phyloP scores from a whole-genome alignment of 2,797 vertebrate species.

The Gallirallus australis region DNA sequence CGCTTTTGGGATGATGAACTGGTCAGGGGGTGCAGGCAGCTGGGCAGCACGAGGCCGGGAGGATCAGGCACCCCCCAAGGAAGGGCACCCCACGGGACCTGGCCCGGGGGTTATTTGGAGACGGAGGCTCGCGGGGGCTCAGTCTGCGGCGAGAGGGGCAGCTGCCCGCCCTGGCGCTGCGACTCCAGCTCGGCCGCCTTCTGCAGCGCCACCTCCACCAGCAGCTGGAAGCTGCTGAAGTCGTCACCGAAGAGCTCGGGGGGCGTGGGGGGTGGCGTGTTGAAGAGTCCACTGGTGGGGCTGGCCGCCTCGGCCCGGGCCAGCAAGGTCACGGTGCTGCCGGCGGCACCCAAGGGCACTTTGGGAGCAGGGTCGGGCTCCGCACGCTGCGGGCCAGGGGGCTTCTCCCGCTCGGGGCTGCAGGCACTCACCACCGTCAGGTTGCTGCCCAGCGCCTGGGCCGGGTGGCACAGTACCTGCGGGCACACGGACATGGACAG shows the following conservation, averaged over 20 bases:
- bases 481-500: constrained; percentile 88
- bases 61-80: not conserved
- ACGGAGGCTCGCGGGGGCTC: constrained; percentile 25
- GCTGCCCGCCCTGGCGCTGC: constrained; percentile 78
- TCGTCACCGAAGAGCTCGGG: constrained; percentile 90
- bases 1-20: not conserved
- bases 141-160: constrained; percentile 48
- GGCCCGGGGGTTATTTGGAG: constrained; percentile 63
- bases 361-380: constrained; percentile 81
- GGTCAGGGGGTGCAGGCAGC: not conserved
- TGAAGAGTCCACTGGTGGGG: constrained; percentile 87
- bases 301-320: constrained; percentile 79
- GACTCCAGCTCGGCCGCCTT: constrained; percentile 91
- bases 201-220: constrained; percentile 92
- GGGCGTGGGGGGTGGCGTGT: constrained; percentile 90
- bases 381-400: constrained; percentile 68
- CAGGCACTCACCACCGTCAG: constrained; percentile 72
- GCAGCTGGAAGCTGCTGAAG: constrained; percentile 91
- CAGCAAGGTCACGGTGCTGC: constrained; percentile 75
- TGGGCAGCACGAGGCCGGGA: not conserved
- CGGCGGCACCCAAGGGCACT: constrained; percentile 51
- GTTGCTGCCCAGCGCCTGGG: constrained; percentile 65
- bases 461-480: constrained; percentile 83
- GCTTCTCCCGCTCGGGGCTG: constrained; percentile 80
- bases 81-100: not conserved